A percentile compares a stretch with the other conserved stretches of the same genome.
phyloP scores from a whole-genome alignment of 2,888 invertebrate genomes.

The Dendrolimus houi region DNA sequence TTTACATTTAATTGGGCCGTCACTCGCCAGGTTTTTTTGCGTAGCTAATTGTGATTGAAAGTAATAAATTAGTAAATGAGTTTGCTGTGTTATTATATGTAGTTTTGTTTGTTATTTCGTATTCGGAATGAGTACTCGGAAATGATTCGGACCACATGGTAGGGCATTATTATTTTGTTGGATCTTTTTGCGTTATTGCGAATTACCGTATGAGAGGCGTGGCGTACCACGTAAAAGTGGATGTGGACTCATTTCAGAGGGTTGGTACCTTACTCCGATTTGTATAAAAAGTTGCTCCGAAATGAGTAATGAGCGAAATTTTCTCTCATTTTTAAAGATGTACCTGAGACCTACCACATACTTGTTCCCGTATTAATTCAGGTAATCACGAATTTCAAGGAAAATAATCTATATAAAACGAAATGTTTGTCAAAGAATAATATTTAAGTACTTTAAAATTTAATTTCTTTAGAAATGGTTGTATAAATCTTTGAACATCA shows the following conservation, averaged over 20 bases:
- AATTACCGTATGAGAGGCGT: conserved; percentile 21
- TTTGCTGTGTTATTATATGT: conserved; percentile 23
- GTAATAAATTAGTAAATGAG: conserved; percentile 43
- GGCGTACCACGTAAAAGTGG: conserved; percentile 28
- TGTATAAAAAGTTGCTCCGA: conserved; percentile 32
- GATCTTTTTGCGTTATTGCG: conserved; percentile 19
- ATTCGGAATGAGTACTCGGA: conserved; percentile 33
- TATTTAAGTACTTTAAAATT: no score
- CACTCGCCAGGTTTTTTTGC: conserved; percentile 29
- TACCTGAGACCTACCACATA: conserved; percentile 27
- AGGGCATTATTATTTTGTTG: conserved; percentile 38
- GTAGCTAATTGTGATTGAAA: conserved; percentile 34
- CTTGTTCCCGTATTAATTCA: background rate
- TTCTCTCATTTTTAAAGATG: conserved; percentile 28
- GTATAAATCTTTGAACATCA: no score
- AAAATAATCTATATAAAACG: no score
- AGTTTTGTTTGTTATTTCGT: conserved; percentile 35
- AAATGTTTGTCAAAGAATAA: no score
- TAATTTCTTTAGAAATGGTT: no score
- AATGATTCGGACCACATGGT: conserved; percentile 46
- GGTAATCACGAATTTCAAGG: background rate
- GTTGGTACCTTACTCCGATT: conserved; percentile 45
- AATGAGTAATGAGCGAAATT: conserved; percentile 34
- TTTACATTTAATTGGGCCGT: conserved; percentile 38
- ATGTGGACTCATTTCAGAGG: conserved; percentile 34